phyloP scores from a whole-genome alignment of 2,797 vertebrate species.

The Synaphobranchus kaupii region DNA sequence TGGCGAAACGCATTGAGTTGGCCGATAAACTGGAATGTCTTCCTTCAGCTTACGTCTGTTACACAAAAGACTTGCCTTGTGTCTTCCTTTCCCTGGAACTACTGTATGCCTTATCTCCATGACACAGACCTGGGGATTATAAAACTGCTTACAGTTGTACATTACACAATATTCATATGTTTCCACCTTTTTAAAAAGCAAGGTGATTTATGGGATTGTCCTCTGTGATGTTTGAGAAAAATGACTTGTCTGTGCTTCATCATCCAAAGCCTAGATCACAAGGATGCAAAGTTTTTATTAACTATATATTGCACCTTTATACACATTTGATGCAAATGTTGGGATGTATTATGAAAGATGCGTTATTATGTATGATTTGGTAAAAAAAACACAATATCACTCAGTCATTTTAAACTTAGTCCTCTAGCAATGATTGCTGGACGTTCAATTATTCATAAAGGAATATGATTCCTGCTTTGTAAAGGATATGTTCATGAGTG shows the following conservation, averaged over 20 bases:
- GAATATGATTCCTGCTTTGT: background rate
- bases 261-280: background rate
- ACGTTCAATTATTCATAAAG: too few species aligned
- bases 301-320: background rate
- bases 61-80: background rate
- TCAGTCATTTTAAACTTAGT: too few species aligned
- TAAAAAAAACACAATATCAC: too few species aligned
- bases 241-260: background rate
- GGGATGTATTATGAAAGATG: background rate
- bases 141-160: background rate
- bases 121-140: background rate
- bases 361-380: background rate
- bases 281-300: background rate
- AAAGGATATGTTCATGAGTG: background rate
- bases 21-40: background rate
- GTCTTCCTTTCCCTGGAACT: background rate
- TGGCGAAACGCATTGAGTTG: background rate
- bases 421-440: too few species aligned
- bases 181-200: background rate
- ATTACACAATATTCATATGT: background rate
- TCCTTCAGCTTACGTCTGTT: background rate
- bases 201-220: background rate
- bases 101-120: background rate
- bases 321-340: background rate
- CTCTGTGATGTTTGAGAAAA: background rate